Evolutionary conservation across 1,140 invertebrate species (phyloP), one percentile per base, ranked within the genome.

Genomic region (Apis cerana): DNA sequence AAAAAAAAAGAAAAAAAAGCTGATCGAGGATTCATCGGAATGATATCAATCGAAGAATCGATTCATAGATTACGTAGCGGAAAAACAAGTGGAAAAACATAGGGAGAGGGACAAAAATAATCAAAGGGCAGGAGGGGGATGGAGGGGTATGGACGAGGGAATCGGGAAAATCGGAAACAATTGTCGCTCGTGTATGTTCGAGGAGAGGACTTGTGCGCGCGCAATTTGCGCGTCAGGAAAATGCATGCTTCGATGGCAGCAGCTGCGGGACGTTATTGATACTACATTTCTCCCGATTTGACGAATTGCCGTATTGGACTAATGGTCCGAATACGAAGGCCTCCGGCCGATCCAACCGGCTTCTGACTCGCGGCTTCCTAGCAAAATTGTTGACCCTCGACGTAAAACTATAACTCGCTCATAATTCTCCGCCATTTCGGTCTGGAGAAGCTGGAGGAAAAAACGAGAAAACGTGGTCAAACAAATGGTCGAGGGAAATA

Each of bases 231-330:
- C 90, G 87, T 91, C 90, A 91, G 90, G 88, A 88, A 93, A 93
- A 92, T 91, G 90, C 92, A 93, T 93, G 92, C 93, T 93, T 85
- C 90, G 91, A 82, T 93, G 92, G 93, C 90, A 93, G 92, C 94
- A 94, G 93, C 94, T 94, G 94, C 90, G 86, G 89, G 86, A 91
- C 91, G 92, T 94, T 94, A 94, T 94, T 93, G 94, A 94, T 94
- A 94, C 94, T 94, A 94, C 93, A 94, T 94, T 94, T 94, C 93
- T 94, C 92, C 91, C 93, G 91, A 94, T 94, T 94, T 94, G 94
- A 94, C 93, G 93, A 94, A 94, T 94, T 92, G 92, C 93, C 90
- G 88, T 90, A 90, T 89, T 91, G 91, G 92, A 91, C 92, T 94
- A 94, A 94, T 94, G 93, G 92, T 89, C 92, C 92, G 92, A 92